phyloP scores from a whole-genome alignment of 2,888 invertebrate species.

The Diadegma fenestrale region DNA sequence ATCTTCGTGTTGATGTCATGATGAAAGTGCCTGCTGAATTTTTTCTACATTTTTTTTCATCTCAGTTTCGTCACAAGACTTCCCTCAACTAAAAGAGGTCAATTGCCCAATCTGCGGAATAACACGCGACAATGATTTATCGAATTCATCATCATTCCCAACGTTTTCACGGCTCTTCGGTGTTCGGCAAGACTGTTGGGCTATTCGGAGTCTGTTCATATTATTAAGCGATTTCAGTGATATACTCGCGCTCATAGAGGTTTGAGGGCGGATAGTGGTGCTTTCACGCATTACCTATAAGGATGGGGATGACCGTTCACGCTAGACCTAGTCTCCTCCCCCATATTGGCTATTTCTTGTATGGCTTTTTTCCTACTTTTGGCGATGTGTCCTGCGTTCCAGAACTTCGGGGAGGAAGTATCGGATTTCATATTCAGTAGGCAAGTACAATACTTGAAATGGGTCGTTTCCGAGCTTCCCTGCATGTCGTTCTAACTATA shows the following conservation, averaged over 20 bases:
- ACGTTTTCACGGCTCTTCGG: background rate
- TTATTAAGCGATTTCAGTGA: background rate
- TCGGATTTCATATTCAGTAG: background rate
- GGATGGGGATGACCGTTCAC: background rate
- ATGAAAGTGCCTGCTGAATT: background rate
- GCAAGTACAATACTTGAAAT: slow-evolving; percentile 1
- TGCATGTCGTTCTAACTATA: slow-evolving; percentile 9
- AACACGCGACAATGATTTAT: background rate
- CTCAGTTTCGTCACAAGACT: background rate
- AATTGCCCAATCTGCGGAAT: background rate
- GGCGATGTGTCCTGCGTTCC: background rate
- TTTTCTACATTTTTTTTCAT: background rate
- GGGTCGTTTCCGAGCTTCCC: slow-evolving; percentile 1
- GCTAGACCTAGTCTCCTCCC: background rate
- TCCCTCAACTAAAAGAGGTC: background rate
- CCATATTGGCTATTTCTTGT: slow-evolving; percentile 1
- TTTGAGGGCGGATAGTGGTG: background rate
- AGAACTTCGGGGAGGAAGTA: background rate
- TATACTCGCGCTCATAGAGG: background rate
- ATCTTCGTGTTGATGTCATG: background rate
- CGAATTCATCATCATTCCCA: background rate
- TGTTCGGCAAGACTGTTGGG: background rate
- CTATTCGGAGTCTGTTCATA: background rate
- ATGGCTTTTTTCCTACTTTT: too few relatives aligned
- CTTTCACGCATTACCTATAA: background rate